Conservation (phyloP, 2,113 vertebrate species). For the Eclectus roratus region DNA sequence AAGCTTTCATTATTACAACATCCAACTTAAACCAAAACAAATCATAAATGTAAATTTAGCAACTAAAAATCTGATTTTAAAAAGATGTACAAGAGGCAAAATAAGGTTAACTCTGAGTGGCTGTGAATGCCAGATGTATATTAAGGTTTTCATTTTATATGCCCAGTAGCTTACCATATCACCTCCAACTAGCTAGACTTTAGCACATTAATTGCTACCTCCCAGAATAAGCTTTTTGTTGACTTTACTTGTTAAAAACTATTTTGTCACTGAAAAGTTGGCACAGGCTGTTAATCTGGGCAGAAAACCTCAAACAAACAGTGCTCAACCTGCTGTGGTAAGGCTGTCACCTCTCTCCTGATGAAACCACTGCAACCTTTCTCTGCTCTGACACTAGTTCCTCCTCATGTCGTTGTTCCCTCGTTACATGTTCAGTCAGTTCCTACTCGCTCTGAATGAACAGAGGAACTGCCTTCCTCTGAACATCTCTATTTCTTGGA, state of each 20-base stretch:
- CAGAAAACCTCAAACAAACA: neutral
- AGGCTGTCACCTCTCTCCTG: neutral
- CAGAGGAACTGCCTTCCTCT: neutral
- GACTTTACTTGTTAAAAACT: neutral
- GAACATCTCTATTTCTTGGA: neutral
- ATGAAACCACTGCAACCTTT: neutral
- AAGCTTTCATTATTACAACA: neutral
- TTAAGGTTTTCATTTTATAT: neutral
- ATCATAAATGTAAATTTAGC: neutral
- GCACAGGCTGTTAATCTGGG: neutral
- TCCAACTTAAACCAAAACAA: neutral
- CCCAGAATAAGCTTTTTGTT: neutral
- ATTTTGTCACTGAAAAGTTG: neutral
- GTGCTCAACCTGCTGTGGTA: neutral
- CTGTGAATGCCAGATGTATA: neutral
- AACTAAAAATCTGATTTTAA: neutral
- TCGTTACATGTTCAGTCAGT: neutral
- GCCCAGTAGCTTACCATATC: neutral
- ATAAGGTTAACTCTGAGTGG: neutral
- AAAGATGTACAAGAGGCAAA: neutral
- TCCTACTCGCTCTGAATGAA: neutral
- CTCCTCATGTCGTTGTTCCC: neutral
- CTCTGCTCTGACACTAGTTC: neutral
- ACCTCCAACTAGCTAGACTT: neutral
- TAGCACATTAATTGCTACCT: neutral